These are phyloP conservation scores for Salmo trutta DNA, from an alignment of 2,797 vertebrate species.

Conservation along the genomic window DNA sequence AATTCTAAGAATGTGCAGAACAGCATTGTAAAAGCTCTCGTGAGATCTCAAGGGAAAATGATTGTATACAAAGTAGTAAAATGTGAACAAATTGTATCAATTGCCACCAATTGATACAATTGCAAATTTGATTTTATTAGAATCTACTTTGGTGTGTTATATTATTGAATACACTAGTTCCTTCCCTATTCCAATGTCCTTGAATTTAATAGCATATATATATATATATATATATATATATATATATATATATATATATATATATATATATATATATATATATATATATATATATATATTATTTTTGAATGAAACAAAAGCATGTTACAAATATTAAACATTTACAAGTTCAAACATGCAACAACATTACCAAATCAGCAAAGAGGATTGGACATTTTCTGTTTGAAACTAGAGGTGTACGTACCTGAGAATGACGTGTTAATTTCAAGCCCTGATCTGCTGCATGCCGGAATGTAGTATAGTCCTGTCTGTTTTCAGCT, in stretches of 20 bases:
- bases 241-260: no score
- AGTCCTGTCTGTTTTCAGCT: not conserved
- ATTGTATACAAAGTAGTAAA: not conserved
- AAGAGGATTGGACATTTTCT: not conserved
- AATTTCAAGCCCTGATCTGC: constrained; percentile 94
- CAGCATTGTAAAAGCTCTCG: not conserved
- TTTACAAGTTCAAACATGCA: not conserved
- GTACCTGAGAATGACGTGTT: constrained; percentile 46
- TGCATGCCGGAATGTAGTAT: constrained; percentile 78
- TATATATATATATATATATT: no score
- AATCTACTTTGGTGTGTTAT: not conserved
- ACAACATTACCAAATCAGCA: not conserved
- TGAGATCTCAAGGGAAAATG: not conserved
- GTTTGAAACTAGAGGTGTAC: not conserved
- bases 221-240: no score
- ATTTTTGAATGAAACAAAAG: not conserved
- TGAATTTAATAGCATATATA: not conserved
- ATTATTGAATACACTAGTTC: not conserved
- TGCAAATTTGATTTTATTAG: not conserved
- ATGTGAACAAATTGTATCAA: not conserved
- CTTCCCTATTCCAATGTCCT: not conserved
- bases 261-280: no score
- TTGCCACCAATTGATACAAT: not conserved
- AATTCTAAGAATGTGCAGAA: not conserved
- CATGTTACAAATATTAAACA: not conserved